Conservation (phyloP, 2,113 vertebrate species). For the Dryoscopus gambensis region DNA sequence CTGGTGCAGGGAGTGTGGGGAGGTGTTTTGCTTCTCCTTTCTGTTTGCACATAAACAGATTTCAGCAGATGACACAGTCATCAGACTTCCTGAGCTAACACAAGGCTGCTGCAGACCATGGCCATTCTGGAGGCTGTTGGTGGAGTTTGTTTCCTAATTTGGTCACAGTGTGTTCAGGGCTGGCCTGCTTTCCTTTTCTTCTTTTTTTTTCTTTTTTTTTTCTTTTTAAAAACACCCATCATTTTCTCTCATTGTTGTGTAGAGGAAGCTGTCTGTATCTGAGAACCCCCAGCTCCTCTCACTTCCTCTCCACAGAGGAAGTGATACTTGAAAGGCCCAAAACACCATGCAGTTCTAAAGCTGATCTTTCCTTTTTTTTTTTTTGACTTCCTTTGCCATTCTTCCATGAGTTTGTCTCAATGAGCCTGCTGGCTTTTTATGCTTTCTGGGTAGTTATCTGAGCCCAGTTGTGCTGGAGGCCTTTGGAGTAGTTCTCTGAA, state of each 20-base stretch:
- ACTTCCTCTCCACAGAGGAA: conserved; percentile 69
- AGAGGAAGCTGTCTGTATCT: conserved; percentile 67
- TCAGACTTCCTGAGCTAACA: conserved; percentile 48
- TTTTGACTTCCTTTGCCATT: background rate
- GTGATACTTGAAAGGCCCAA: conserved; percentile 33
- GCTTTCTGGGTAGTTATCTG: background rate
- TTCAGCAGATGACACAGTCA: conserved; percentile 48
- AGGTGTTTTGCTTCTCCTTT: conserved; percentile 50
- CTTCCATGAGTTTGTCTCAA: background rate
- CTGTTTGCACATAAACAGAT: conserved; percentile 46
- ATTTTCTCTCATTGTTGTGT: conserved; percentile 23
- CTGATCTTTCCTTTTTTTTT: background rate
- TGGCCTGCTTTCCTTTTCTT: conserved; percentile 60
- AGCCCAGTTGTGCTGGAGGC: background rate
- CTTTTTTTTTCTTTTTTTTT: background rate
- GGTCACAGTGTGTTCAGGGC: conserved; percentile 65
- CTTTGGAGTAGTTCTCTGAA: background rate
- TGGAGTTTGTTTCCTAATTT: conserved; percentile 77
- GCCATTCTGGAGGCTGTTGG: conserved; percentile 46
- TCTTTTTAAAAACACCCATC: background rate
- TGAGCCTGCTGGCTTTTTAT: background rate
- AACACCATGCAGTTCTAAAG: background rate
- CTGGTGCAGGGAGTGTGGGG: background rate
- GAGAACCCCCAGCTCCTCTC: conserved; percentile 48
- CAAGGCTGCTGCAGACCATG: background rate